Evolutionary conservation across 2,797 vertebrate species (phyloP).

Genomic region (Dipus sagitta): DNA sequence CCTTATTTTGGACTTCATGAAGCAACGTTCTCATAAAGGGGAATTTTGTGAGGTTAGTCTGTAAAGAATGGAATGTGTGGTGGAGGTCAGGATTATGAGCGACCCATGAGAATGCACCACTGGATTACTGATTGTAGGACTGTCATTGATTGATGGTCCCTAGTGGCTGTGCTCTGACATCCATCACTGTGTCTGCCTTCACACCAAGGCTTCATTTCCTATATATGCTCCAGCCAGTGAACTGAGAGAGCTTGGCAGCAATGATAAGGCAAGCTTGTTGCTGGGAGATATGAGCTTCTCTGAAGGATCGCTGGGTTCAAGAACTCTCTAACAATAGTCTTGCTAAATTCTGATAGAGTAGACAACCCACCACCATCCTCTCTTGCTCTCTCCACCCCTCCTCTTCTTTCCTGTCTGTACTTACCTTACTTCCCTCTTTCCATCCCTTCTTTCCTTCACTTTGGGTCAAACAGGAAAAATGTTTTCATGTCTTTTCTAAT

Average conservation of each 20-base stretch:
- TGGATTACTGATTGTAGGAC: background rate
- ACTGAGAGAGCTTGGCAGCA: background rate
- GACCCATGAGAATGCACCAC: background rate
- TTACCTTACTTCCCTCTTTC: too few relatives aligned
- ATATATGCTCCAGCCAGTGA: background rate
- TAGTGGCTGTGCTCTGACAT: background rate
- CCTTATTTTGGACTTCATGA: background rate
- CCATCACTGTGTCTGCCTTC: background rate
- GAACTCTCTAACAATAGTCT: background rate
- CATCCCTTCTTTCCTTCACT: background rate
- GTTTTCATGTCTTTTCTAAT: background rate
- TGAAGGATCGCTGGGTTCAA: background rate
- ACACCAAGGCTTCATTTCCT: rapidly evolving
- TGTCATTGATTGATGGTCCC: background rate
- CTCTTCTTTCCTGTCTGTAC: too few relatives aligned
- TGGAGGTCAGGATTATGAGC: background rate
- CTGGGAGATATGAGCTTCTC: background rate
- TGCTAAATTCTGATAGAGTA: background rate
- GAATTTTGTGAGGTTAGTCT: background rate
- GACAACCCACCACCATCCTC: too few relatives aligned
- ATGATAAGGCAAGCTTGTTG: rapidly evolving
- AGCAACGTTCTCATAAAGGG: background rate
- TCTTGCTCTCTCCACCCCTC: too few relatives aligned
- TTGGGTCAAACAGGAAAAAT: background rate
- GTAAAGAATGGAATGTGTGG: background rate